A percentile compares a stretch with the other conserved stretches of the same genome.
Evolutionary conservation across 2,113 vertebrate genomes (phyloP).

Genomic region (Centropus bengalensis): DNA sequence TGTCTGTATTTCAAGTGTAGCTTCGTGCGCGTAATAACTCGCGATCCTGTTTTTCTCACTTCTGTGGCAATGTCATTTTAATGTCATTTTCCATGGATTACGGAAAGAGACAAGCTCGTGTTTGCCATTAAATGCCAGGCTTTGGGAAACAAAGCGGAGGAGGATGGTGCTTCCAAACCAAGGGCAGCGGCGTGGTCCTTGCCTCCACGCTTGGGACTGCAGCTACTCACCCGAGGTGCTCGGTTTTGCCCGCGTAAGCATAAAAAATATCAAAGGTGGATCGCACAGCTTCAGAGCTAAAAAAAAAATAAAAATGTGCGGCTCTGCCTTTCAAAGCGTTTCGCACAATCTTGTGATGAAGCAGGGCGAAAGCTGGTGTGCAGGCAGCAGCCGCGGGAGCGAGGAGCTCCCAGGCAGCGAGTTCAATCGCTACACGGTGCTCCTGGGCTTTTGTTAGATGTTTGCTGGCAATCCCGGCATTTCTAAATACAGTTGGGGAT

Average conservation of each 20-base stretch:
- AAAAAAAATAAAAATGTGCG: not conserved
- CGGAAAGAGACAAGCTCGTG: not conserved
- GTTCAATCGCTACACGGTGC: not conserved
- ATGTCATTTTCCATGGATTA: not conserved
- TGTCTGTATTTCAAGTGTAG: not conserved
- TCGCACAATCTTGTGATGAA: not conserved
- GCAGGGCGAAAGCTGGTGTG: not conserved
- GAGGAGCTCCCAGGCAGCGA: not conserved
- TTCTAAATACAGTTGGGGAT: not conserved
- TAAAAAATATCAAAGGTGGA: not conserved
- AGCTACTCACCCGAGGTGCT: not conserved
- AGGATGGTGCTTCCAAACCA: not conserved
- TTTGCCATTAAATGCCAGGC: not conserved
- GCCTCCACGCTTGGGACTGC: not conserved
- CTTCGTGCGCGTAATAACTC: not conserved
- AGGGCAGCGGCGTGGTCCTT: not conserved
- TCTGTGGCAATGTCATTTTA: not conserved
- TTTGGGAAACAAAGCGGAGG: conserved; percentile 2
- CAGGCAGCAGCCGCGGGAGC: not conserved
- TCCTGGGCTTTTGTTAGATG: conserved; percentile 12
- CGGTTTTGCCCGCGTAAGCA: not conserved
- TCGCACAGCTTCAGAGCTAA: not conserved
- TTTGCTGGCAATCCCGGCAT: not conserved
- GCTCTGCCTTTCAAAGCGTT: not conserved
- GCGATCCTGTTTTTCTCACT: not conserved